A percentile compares a stretch with the other conserved stretches of the same genome.
Conservation (phyloP, 1,140 invertebrate species). For the Ips typographus region DNA sequence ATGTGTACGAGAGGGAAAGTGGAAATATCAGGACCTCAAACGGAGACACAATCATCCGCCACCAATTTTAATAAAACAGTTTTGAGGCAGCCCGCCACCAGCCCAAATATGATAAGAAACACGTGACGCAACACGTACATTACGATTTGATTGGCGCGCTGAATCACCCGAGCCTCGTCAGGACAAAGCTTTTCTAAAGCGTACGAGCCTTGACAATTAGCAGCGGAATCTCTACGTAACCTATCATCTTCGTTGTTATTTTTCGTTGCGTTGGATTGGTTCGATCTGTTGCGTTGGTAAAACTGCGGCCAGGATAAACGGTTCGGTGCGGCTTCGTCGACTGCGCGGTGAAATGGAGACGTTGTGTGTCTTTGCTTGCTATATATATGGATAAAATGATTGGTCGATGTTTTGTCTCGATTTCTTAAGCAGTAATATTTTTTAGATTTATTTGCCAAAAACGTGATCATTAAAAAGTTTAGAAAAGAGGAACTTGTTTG, state of each 20-base stretch:
- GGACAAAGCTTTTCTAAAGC: slow-evolving; percentile 61
- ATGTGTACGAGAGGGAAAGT: too few relatives aligned
- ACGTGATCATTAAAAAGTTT: too few relatives aligned
- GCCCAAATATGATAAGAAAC: not conserved
- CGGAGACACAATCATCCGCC: too few relatives aligned
- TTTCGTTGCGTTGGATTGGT: slow-evolving; percentile 7
- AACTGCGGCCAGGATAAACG: slow-evolving; percentile 50
- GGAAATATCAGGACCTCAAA: too few relatives aligned
- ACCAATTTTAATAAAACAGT: too few relatives aligned
- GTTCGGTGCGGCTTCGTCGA: slow-evolving; percentile 41
- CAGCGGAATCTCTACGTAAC: slow-evolving; percentile 41
- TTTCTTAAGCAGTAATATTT: too few relatives aligned
- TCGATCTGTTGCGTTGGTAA: slow-evolving; percentile 45
- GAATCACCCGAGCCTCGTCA: slow-evolving; percentile 75
- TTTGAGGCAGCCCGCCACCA: not conserved
- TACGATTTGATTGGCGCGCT: slow-evolving; percentile 80
- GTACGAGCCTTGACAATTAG: slow-evolving; percentile 36
- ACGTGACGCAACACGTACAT: slow-evolving; percentile 64
- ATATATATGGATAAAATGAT: not conserved
- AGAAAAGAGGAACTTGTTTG: too few relatives aligned
- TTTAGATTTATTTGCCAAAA: too few relatives aligned
- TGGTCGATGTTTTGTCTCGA: too few relatives aligned
- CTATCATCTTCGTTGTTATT: slow-evolving; percentile 38
- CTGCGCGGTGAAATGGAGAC: slow-evolving; percentile 36
- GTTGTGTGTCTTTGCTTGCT: slow-evolving; percentile 50